A percentile compares a stretch with the other conserved stretches of the same genome.
These are phyloP conservation scores for Corythaeola cristata DNA, from an alignment of 2,113 vertebrate species.

Conservation along the genomic window DNA sequence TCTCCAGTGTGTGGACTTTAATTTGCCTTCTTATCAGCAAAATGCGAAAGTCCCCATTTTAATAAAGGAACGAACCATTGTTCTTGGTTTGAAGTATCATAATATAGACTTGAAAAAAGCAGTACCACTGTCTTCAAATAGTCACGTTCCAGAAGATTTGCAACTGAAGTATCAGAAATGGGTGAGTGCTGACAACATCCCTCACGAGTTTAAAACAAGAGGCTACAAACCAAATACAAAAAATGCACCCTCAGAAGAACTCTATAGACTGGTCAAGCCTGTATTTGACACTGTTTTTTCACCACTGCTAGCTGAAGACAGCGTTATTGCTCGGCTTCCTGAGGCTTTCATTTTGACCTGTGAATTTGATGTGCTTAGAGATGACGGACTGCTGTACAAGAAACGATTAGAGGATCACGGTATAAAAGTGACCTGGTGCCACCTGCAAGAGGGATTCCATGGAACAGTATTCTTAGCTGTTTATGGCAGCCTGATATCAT, in stretches of 20 bases:
- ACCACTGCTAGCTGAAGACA: constrained; percentile 53
- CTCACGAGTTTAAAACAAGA: constrained; percentile 55
- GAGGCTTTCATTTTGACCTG: constrained; percentile 68
- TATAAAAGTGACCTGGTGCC: constrained; percentile 76
- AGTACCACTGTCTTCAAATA: constrained; percentile 38
- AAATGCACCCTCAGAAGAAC: constrained; percentile 31
- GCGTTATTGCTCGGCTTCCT: constrained; percentile 43
- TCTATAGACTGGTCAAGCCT: neutral
- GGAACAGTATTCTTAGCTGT: constrained; percentile 65
- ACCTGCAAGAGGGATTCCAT: constrained; percentile 81
- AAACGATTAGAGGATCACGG: constrained; percentile 78
- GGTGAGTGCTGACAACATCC: constrained; percentile 37
- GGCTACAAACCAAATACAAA: neutral
- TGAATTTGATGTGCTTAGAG: constrained; percentile 80
- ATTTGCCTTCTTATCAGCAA: constrained; percentile 78
- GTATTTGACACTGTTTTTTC: neutral
- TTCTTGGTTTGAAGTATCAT: constrained; percentile 72
- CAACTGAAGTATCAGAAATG: constrained; percentile 64
- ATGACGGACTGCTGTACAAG: constrained; percentile 81
- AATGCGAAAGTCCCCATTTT: constrained; percentile 76
- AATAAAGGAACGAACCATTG: constrained; percentile 38
- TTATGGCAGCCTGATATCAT: constrained; percentile 1
- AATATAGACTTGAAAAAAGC: constrained; percentile 11
- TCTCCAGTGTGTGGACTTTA: constrained; percentile 69
- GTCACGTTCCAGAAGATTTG: constrained; percentile 66